Base-by-base conservation (phyloP, 2,113 vertebrate species). In the Corythoichthys haematopterus region DNA sequence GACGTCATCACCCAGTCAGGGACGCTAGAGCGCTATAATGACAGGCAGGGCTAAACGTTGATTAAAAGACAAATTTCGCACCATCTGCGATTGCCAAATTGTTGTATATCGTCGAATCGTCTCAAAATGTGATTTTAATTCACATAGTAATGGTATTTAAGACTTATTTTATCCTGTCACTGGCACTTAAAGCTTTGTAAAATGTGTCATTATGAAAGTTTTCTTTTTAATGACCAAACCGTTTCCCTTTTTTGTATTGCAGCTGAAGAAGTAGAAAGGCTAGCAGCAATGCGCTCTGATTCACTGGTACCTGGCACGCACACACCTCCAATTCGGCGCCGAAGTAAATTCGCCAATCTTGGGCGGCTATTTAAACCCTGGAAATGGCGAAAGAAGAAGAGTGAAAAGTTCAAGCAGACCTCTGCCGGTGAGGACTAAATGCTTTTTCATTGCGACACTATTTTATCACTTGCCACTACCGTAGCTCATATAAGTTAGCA, bases 361-460 rank as follows among this genome's bases (percentile, higher is more conserved):
- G 97, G 97, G 9, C 94, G 96, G 74, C 86, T 99, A 76, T 99
- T 99, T 82, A 98, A 98, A 80, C 97, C 97, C 2, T 99, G 97
- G 97, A 99, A 98, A 71, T 99, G 97, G 97, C 94, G 97, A 85
- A 99, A 98, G 93, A 98, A 98, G 92, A 99, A 98, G 90, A 99
- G 97, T 1, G 97, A 99, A 76, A 97, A 96, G 86, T 98, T 99
- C 80, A 97, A 98, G 81, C 97, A 99, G 81, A 98, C 97, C 0
- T 99, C 97, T 65, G 97, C 96, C 80, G 97, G 97, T 98, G 91
- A 89, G 85, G 48, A 28, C 6, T 2, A 6, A 4, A 35, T 59
- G 14, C 5, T 12, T 16, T 0, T 50, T 8, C 62, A 36, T 14
- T 35, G 11, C 35, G 13, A 3, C 6, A n/a, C 50, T 20, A 6